A percentile compares a stretch with the other conserved stretches of the same genome.
phyloP scores from a whole-genome alignment of 2,797 vertebrate species.

The Myioborus miniatus region DNA sequence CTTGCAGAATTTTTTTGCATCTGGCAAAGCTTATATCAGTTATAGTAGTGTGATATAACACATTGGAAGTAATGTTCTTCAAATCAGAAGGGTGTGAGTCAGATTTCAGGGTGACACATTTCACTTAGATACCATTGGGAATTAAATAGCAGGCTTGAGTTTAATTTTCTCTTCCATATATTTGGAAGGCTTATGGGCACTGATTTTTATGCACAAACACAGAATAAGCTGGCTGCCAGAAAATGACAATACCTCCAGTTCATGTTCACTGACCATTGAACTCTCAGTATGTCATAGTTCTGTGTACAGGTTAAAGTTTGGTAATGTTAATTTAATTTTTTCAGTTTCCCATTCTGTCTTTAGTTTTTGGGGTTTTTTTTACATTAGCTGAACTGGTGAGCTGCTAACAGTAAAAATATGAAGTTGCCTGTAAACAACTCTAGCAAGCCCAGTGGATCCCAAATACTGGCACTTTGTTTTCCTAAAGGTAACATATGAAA shows the following conservation, averaged over 20 bases:
- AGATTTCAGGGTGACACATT: constrained; percentile 35
- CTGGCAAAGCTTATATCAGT: not conserved
- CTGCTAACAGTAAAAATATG: not conserved
- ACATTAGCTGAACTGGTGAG: not conserved
- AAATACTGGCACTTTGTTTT: not conserved
- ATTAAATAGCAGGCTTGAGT: constrained; percentile 63
- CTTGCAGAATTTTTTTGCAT: constrained; percentile 2
- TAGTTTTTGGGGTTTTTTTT: not conserved
- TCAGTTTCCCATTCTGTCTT: not conserved
- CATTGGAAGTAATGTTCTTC: constrained; percentile 38
- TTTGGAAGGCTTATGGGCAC: constrained; percentile 26
- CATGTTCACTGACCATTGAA: not conserved
- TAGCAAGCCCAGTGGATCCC: not conserved
- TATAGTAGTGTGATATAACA: not conserved
- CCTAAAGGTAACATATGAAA: not conserved
- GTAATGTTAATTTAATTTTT: not conserved
- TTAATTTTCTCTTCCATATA: constrained; percentile 43
- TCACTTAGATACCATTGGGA: not conserved
- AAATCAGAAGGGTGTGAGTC: constrained; percentile 32
- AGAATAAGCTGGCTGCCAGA: not conserved
- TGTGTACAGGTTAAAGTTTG: not conserved
- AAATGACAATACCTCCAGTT: not conserved
- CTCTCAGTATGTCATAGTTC: not conserved
- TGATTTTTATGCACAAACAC: constrained; percentile 33
- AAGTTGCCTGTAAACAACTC: not conserved